phyloP scores from a whole-genome alignment of 1,140 invertebrate species.

The Maconellicoccus hirsutus region DNA sequence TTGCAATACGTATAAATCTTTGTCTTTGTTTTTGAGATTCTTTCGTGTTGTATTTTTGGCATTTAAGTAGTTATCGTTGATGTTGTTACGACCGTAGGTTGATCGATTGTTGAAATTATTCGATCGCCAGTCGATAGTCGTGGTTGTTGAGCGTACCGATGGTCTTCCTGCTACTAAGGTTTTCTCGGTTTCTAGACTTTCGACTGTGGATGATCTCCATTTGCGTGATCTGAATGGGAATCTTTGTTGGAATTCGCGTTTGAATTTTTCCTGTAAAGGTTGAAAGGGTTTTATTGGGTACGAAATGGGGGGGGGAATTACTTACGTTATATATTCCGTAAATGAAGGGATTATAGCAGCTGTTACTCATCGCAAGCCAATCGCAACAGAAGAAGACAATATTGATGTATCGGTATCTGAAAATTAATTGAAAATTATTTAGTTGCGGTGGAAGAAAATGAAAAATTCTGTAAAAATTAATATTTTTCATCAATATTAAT shows the following conservation, averaged over 20 bases:
- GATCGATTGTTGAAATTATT: slow-evolving; percentile 12
- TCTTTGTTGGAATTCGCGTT: slow-evolving; percentile 52
- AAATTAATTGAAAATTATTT: slow-evolving; percentile 26
- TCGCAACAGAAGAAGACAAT: slow-evolving; percentile 45
- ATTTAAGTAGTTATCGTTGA: slow-evolving; percentile 2
- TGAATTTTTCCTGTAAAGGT: slow-evolving; percentile 54
- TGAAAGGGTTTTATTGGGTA: slow-evolving; percentile 24
- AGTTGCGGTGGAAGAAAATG: too few species aligned
- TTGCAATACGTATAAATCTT: slow-evolving; percentile 28
- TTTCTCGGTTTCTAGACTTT: slow-evolving; percentile 34
- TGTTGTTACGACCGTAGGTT: background rate
- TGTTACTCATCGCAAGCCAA: slow-evolving; percentile 50
- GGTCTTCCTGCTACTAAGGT: slow-evolving; percentile 23
- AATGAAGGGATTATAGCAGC: slow-evolving; percentile 49
- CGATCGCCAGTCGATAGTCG: slow-evolving; percentile 23
- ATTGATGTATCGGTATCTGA: slow-evolving; percentile 40
- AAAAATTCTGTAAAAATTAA: too few species aligned
- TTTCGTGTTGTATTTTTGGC: background rate
- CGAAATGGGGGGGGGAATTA: slow-evolving; percentile 24
- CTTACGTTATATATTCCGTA: slow-evolving; percentile 48
- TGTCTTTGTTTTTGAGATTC: slow-evolving; percentile 19
- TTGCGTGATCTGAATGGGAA: slow-evolving; percentile 42
- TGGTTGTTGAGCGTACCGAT: slow-evolving; percentile 27
- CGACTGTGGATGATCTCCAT: slow-evolving; percentile 31
- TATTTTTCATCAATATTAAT: too few species aligned